A percentile compares a stretch with the other conserved stretches of the same genome.
phyloP scores from a whole-genome alignment of 2,888 invertebrate species.

The Nasonovia ribisnigri region DNA sequence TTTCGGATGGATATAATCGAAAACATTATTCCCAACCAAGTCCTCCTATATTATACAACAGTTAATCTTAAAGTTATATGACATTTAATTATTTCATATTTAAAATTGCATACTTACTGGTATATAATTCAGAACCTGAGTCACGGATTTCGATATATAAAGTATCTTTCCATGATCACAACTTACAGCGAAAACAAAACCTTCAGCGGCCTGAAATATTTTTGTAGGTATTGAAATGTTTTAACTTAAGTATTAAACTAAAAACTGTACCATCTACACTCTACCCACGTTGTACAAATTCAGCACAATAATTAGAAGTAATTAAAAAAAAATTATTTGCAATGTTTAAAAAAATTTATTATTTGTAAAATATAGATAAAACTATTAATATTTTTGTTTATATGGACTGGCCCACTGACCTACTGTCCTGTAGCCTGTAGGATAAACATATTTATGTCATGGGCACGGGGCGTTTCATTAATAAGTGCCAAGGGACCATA shows the following conservation, averaged over 20 bases:
- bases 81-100: background rate
- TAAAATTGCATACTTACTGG: slow-evolving; percentile 75
- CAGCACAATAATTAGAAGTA: background rate
- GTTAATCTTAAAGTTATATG: background rate
- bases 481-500: too few relatives aligned
- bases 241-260: background rate
- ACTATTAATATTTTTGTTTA: background rate
- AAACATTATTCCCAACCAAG: slow-evolving; percentile 90
- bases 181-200: slow-evolving; percentile 92
- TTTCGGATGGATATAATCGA: slow-evolving; percentile 94
- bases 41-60: slow-evolving; percentile 75
- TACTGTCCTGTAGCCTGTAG: too few relatives aligned
- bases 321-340: background rate
- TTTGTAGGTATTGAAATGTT: background rate
- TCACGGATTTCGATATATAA: slow-evolving; percentile 91
- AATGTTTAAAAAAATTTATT: background rate
- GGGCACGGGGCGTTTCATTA: too few relatives aligned
- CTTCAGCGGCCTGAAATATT: slow-evolving; percentile 82
- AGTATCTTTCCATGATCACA: slow-evolving; percentile 92
- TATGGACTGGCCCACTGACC: too few relatives aligned
- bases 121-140: slow-evolving; percentile 83
- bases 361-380: background rate
- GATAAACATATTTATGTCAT: too few relatives aligned
- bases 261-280: background rate
- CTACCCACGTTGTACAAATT: background rate